A percentile compares a stretch with the other conserved stretches of the same genome.
These are phyloP conservation scores for Geothlypis trichas DNA, from an alignment of 2,113 vertebrate species.

Conservation along the genomic window DNA sequence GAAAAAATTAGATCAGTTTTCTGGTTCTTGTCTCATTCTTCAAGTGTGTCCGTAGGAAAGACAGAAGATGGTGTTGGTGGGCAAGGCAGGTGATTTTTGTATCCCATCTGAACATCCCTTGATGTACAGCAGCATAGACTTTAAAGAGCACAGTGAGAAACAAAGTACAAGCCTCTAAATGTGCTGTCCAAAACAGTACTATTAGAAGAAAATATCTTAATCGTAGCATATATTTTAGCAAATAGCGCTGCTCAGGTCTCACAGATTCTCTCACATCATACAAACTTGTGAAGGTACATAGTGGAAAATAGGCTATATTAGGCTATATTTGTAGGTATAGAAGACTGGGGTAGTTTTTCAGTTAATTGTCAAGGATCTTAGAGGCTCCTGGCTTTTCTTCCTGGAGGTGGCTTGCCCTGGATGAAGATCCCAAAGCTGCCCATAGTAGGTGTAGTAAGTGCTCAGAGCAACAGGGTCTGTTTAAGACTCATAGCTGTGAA, in stretches of 20 bases:
- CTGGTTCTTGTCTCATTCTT: neutral
- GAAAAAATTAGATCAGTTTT: neutral
- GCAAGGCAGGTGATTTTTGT: neutral
- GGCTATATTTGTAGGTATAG: neutral
- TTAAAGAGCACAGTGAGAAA: neutral
- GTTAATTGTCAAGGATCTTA: neutral
- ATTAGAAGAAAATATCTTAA: neutral
- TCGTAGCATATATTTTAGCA: neutral
- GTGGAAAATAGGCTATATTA: neutral
- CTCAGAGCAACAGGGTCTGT: accelerated
- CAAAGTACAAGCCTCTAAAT: neutral
- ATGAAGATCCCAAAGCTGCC: neutral
- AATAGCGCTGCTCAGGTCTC: neutral
- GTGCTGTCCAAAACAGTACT: neutral
- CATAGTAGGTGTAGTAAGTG: accelerated
- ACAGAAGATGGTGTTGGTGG: neutral
- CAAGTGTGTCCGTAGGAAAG: neutral
- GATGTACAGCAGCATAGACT: neutral
- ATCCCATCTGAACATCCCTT: neutral
- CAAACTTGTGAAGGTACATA: neutral
- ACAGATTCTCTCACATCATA: neutral
- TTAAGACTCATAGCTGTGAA: accelerated
- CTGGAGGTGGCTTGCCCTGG: neutral
- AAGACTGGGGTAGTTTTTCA: neutral
- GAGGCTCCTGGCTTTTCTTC: neutral